Percentiles rank a stretch among this genome's conserved stretches.
Evolutionary conservation across 1,140 invertebrate species (phyloP).

Genomic region (Drosophila tsacasi): DNA sequence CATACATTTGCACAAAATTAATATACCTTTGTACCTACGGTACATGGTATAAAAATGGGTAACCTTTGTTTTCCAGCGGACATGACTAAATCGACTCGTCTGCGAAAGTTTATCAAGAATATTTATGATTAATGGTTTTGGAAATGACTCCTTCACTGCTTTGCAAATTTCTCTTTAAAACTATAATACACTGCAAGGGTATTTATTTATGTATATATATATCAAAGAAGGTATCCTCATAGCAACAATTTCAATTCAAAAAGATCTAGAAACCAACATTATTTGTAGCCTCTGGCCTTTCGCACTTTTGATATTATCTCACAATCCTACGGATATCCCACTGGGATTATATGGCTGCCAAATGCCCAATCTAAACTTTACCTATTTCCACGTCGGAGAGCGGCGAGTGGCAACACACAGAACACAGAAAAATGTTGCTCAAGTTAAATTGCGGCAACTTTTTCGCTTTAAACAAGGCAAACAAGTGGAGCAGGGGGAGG

Average conservation of each 20-base stretch:
- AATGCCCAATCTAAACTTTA: slow-evolving; percentile 57
- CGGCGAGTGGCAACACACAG: not conserved
- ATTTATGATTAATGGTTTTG: too few species aligned
- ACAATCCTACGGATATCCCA: slow-evolving; percentile 1
- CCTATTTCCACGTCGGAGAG: slow-evolving; percentile 25
- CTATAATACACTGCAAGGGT: too few species aligned
- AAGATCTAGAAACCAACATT: not conserved
- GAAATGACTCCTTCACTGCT: too few species aligned
- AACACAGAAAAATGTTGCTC: slow-evolving; percentile 43
- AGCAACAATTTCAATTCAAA: not conserved
- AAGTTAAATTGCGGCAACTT: slow-evolving; percentile 77
- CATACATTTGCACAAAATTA: too few species aligned
- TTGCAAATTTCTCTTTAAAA: too few species aligned
- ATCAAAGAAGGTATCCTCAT: not conserved
- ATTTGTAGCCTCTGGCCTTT: not conserved
- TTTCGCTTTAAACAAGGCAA: slow-evolving; percentile 70
- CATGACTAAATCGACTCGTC: too few species aligned
- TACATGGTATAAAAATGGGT: too few species aligned
- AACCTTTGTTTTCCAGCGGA: too few species aligned
- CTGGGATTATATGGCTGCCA: slow-evolving; percentile 21
- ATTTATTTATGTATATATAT: too few species aligned
- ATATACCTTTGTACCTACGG: too few species aligned
- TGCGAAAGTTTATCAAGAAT: too few species aligned
- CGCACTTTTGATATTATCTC: slow-evolving; percentile 5
- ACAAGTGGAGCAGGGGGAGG: not conserved